Evolutionary conservation across 1,140 invertebrate species (phyloP), one percentile per base, ranked within the genome.

Genomic region (Pachyrhynchus sulphureomaculatus): DNA sequence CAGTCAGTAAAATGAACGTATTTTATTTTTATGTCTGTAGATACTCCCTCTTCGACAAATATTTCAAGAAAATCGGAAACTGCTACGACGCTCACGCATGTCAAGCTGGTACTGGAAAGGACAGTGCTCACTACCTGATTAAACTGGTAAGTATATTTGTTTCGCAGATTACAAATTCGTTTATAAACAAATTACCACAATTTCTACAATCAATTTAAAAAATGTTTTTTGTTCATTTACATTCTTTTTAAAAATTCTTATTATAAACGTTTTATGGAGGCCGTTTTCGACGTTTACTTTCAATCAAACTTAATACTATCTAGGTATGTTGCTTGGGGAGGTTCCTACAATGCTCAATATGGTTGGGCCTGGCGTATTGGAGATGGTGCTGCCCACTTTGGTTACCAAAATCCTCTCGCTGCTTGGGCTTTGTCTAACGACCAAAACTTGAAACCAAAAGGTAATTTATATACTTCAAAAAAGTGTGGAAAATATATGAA

Each of bases 1-100:
- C n/a, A n/a, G n/a, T n/a, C n/a, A n/a, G n/a, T n/a, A n/a, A n/a
- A n/a, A n/a, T n/a, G n/a, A n/a, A n/a, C n/a, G n/a, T n/a, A n/a
- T n/a, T n/a, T n/a, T n/a, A n/a, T n/a, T n/a, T n/a, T n/a, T n/a
- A n/a, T n/a, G n/a, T n/a, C 34, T 32, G 13, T 15, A 60, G 57
- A 34, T 62, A 62, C 34, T 54, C 59, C n/a, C 26, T 66, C 8
- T 66, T 66, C 37, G 64, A 66, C 41, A 66, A 66, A 52, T 66
- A 66, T 55, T 66, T 66, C 49, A 66, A 66, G 49, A 62, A 62
- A 51, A 66, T 66, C 20, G 64, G 64, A 33, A 62, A 66, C 45
- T 66, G 64, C 44, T 37, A 58, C 41, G 54, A 47, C 2, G 21
- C 59, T 8, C 29, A 33, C 13, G n/a, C 13, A 6, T 66, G 64